Evolutionary conservation across 2,113 vertebrate species (phyloP), one percentile per base, ranked within the genome.

Genomic region (Plectropomus leopardus): DNA sequence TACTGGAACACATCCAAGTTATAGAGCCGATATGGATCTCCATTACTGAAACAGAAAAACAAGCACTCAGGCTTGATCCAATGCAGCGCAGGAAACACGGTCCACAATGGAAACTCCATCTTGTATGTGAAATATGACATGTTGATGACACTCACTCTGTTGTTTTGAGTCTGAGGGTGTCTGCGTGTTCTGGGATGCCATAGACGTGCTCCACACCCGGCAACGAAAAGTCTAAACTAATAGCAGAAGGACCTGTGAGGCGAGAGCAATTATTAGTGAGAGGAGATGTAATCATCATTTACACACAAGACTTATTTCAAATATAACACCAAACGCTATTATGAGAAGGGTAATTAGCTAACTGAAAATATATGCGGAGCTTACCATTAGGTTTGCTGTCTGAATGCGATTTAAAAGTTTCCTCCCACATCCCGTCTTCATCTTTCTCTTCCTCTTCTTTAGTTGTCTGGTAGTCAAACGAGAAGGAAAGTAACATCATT

Each of bases 1-100:
- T 98, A 99, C 89, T 98, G 97, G 94, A 98, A 99, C 40, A 99
- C 98, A 17, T 99, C 98, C 88, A 99, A 87, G 83, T 98, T 99
- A 80, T 97, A 98, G 4, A 98, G 95, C 0, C 97, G 95, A 69
- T 98, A 99, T 0, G 97, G 97, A 59, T 99, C 97, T 13, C 96
- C 96, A n/a, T 92, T 96, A 34, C 97, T 98, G 87, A 21, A 79
- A 81, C 24, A 60, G 54, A 63, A 50, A 84, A 61, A 80, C 16
- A 86, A 36, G 73, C 3, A 51, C 26, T 19, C 7, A 13, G 42
- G 2, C 32, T 34, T 40, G 7, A 67, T 19, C 45, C 34, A 34
- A 3, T 11, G 10, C 28, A 64, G 8, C 0, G 30, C 11, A n/a
- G 26, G 68, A 34, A 2, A n/a, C n/a, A 23, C 36, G 16, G 19